Percentiles rank a stretch among this genome's conserved stretches.
Conservation (phyloP, 2,888 invertebrate genomes). For the Cordilura impudica region DNA sequence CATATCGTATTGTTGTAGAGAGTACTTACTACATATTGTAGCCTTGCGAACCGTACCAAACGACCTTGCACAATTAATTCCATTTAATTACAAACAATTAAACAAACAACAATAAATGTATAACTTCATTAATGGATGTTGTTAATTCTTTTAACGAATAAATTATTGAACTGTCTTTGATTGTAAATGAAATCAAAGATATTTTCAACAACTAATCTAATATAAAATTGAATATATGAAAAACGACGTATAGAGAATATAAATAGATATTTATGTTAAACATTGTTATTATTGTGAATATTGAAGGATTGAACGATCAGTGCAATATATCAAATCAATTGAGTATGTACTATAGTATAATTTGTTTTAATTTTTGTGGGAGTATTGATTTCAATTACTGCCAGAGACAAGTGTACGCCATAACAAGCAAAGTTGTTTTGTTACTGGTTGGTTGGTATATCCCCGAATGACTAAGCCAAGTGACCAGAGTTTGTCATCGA, state of each 20-base stretch:
- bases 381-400: slow-evolving; percentile 50
- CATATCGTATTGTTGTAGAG: neutral
- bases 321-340: slow-evolving; percentile 50
- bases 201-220: neutral
- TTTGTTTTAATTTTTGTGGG: slow-evolving; percentile 18
- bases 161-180: slow-evolving; percentile 56
- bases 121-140: slow-evolving; percentile 52
- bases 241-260: too few relatives aligned
- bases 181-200: slow-evolving; percentile 4
- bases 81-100: slow-evolving; percentile 74
- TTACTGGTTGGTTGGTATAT: slow-evolving; percentile 27
- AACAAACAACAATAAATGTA: slow-evolving; percentile 62
- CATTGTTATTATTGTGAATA: neutral
- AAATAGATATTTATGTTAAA: slow-evolving; percentile 10
- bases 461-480: slow-evolving; percentile 39
- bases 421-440: slow-evolving; percentile 26
- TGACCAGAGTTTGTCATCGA: slow-evolving; percentile 7
- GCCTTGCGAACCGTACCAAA: slow-evolving; percentile 46
- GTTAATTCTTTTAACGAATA: slow-evolving; percentile 56
- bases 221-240: neutral
- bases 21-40: slow-evolving; percentile 13
- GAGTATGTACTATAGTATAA: slow-evolving; percentile 2
- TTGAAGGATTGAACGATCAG: slow-evolving; percentile 29
- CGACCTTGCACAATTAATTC: slow-evolving; percentile 74
- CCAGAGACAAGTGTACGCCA: slow-evolving; percentile 43